A percentile compares a stretch with the other conserved stretches of the same genome.
Conservation (phyloP, 1,140 invertebrate genomes). For the Trachymyrmex septentrionalis region DNA sequence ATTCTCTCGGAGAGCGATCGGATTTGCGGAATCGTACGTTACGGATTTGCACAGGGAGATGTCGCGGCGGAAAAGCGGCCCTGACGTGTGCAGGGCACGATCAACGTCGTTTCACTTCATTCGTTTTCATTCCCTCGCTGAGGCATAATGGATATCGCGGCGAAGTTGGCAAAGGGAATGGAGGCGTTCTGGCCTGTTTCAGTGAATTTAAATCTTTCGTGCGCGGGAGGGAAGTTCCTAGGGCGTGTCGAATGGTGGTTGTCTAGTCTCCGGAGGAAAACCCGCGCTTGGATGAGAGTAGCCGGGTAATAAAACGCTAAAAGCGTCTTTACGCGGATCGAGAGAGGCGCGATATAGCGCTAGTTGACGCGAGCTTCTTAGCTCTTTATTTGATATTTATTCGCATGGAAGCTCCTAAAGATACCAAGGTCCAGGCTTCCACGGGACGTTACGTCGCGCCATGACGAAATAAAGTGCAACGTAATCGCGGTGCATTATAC, state of each 20-base stretch:
- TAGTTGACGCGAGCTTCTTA: constrained; percentile 64
- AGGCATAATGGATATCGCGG: constrained; percentile 60
- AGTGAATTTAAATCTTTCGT: constrained; percentile 68
- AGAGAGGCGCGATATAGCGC: constrained; percentile 60
- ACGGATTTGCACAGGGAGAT: constrained; percentile 26
- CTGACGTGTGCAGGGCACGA: constrained; percentile 40
- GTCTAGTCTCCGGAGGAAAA: constrained; percentile 67
- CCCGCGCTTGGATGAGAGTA: constrained; percentile 74
- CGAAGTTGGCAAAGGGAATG: constrained; percentile 51
- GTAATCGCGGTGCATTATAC: constrained; percentile 52
- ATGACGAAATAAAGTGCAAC: constrained; percentile 55
- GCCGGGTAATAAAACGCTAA: constrained; percentile 82
- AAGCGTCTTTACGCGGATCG: constrained; percentile 80
- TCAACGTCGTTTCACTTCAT: constrained; percentile 55
- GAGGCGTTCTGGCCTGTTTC: constrained; percentile 59
- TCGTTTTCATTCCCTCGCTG: constrained; percentile 59
- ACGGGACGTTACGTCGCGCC: background rate
- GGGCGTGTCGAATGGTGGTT: constrained; percentile 66
- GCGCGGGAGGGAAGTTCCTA: constrained; percentile 16
- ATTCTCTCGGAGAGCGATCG: background rate
- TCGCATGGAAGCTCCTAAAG: constrained; percentile 56
- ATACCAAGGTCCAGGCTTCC: constrained; percentile 9
- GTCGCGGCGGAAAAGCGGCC: constrained; percentile 23
- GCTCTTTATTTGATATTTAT: constrained; percentile 69
- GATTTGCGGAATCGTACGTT: constrained; percentile 5